Evolutionary conservation across 2,113 vertebrate species (phyloP).

Genomic region (Amia ocellicauda): DNA sequence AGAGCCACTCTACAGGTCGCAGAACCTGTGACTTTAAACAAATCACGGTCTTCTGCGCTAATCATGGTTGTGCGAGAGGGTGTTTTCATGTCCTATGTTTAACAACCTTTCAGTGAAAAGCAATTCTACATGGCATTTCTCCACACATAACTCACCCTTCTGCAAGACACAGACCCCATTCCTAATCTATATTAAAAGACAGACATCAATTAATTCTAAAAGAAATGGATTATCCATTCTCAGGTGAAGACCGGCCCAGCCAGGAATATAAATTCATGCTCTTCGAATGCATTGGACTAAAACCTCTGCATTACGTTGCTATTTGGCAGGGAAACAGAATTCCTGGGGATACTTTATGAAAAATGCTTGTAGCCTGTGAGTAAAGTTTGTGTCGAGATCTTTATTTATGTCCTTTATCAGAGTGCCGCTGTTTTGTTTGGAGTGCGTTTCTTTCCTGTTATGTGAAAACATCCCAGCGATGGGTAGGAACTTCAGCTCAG

Average conservation of each 20-base stretch:
- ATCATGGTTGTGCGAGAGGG: slow-evolving; percentile 22
- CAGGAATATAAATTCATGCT: neutral
- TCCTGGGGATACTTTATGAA: neutral
- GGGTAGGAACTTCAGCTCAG: neutral
- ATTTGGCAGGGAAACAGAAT: neutral
- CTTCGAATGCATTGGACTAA: neutral
- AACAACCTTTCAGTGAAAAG: slow-evolving; percentile 5
- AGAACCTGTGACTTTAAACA: slow-evolving; percentile 13
- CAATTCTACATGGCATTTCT: neutral
- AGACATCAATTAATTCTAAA: too few species aligned
- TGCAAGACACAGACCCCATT: neutral
- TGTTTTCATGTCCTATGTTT: slow-evolving; percentile 16
- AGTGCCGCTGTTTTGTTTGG: neutral
- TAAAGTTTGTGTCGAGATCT: neutral
- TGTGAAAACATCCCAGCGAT: neutral
- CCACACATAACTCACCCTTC: neutral
- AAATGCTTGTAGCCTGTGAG: neutral
- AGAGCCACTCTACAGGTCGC: too few species aligned
- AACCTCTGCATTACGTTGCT: neutral
- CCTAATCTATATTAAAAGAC: too few species aligned
- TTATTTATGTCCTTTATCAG: neutral
- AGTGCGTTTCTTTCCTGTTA: neutral
- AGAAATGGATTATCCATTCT: too few species aligned
- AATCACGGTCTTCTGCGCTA: slow-evolving; percentile 25
- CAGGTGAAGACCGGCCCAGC: neutral